Percentiles rank a stretch among this genome's conserved stretches.
These are phyloP conservation scores for Scaptomyza montana DNA, from an alignment of 1,140 invertebrate species.

Conservation along the genomic window DNA sequence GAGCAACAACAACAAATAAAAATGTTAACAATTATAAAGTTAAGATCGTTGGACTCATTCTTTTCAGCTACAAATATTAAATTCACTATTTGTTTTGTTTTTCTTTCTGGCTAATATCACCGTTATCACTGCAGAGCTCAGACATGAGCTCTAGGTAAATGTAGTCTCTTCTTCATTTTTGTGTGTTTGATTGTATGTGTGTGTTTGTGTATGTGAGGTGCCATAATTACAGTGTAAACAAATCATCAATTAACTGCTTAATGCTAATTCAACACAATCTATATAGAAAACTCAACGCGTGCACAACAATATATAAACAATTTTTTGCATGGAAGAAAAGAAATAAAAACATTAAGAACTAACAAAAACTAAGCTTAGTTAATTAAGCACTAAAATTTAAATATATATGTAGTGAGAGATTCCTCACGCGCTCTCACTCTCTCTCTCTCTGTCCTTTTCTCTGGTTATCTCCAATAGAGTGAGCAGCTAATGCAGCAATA, in stretches of 20 bases:
- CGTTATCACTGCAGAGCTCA: conserved; percentile 74
- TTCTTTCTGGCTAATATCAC: conserved; percentile 77
- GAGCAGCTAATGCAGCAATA: conserved; percentile 44
- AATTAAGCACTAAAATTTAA: conserved; percentile 44
- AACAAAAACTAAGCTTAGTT: conserved; percentile 34
- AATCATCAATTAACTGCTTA: conserved; percentile 52
- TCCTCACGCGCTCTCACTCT: conserved; percentile 11
- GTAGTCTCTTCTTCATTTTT: conserved; percentile 56
- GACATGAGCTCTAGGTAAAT: conserved; percentile 65
- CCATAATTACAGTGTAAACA: conserved; percentile 51
- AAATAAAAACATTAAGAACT: conserved; percentile 55
- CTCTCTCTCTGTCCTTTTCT: background rate
- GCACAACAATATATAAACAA: conserved; percentile 62
- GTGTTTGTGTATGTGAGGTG: conserved; percentile 18
- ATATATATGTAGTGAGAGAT: conserved; percentile 44
- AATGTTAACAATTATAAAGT: conserved; percentile 62
- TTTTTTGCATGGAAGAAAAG: conserved; percentile 30
- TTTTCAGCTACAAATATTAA: conserved; percentile 59
- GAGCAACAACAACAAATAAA: conserved; percentile 53
- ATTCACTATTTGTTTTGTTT: conserved; percentile 69
- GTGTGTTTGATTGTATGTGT: conserved; percentile 1
- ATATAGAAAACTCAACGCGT: conserved; percentile 53
- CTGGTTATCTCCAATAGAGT: conserved; percentile 10
- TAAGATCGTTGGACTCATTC: conserved; percentile 44
- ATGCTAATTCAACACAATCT: conserved; percentile 47